A percentile compares a stretch with the other conserved stretches of the same genome.
Conservation (phyloP, 1,140 invertebrate genomes). For the Ceratosolen solmsi region DNA sequence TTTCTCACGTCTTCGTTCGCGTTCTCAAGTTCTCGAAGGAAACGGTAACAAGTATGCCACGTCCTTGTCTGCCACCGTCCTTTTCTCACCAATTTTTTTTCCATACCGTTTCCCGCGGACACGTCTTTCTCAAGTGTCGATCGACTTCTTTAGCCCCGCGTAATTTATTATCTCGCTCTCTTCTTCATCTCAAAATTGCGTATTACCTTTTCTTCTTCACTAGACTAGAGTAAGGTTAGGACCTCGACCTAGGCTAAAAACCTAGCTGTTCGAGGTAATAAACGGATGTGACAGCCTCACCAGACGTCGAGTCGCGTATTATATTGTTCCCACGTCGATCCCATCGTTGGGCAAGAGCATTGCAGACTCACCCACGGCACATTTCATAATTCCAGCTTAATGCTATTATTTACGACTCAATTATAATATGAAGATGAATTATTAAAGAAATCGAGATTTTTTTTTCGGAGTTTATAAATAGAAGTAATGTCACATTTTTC, state of each 20-base stretch:
- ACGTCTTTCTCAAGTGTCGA: no score
- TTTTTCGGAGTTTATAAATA: neutral
- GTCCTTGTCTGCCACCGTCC: slow-evolving; percentile 59
- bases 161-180: no score
- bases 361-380: neutral
- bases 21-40: slow-evolving; percentile 53
- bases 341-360: neutral
- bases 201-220: no score
- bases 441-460: neutral
- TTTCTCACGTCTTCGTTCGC: neutral
- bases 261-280: no score
- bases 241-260: slow-evolving; percentile 23
- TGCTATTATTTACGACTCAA: slow-evolving; percentile 1
- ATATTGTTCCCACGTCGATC: neutral
- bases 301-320: no score
- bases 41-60: slow-evolving; percentile 67
- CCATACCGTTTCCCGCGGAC: slow-evolving; percentile 21
- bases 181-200: no score
- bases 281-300: neutral
- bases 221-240: neutral
- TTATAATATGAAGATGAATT: neutral
- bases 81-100: slow-evolving; percentile 33
- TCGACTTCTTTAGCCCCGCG: no score
- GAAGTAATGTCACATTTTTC: neutral
- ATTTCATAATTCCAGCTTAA: neutral